Base-by-base conservation (phyloP, 2,888 invertebrate genomes). In the Rhopalosiphum nymphaeae region DNA sequence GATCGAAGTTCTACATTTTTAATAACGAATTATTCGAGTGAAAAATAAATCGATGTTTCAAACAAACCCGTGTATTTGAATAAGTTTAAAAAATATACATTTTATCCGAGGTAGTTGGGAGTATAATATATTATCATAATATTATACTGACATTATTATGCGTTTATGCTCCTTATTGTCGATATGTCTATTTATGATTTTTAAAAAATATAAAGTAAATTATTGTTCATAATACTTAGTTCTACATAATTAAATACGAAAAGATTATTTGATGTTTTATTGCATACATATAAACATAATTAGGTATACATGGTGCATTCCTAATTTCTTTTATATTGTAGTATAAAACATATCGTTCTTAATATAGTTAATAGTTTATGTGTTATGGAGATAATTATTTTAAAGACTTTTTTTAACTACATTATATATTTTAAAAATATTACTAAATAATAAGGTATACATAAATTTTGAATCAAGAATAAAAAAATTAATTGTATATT, bases 21-120 rank as follows among this genome's bases (percentile, higher is more conserved):
- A 46, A 61, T 61, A 87, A 61, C 46, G 86, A 61, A 56, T 78
- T 56, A 91, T 56, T 91, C 56, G n/a, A 42, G 44, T n/a, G 44
- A 42, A 91, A 91, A 57, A 42, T 84, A 91, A 67, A 91, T 78
- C 56, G 89, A 29, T n/a, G 57, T 89, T 42, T 57, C 42, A 26
- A 42, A 57, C 5, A 36, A 57, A 44, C 44, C 11, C 29, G 46
- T 44, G 29, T 57, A 56, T n/a, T n/a, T 36, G 67, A 36, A 67
- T 16, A 5, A 16, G n/a, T n/a, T 13, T 0, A 61, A 61, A 67
- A 21, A 53, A 53, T 53, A 53, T 13, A 67, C 21, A n/a, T 67
- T 36, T 7, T 5, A 67, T 36, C 7, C 67, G 13, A n/a, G 16
- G 36, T 53, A 53, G n/a, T 67, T 36, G 16, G 0, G 16, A 36